These are phyloP conservation scores for Sarcophaga rosellei DNA, from an alignment of 2,888 invertebrate species.

Conservation along the genomic window DNA sequence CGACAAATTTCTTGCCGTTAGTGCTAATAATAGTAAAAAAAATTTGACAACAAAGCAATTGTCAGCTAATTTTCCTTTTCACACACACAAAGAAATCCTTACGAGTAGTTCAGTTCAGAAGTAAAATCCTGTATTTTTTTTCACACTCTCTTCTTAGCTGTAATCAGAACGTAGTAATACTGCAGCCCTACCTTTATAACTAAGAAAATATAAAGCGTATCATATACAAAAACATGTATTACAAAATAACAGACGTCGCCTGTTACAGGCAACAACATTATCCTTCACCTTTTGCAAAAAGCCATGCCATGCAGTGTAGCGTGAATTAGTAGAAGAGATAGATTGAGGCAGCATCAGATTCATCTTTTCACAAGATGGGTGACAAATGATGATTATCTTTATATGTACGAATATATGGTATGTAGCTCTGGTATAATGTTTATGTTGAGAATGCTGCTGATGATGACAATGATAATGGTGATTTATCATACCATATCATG, in stretches of 20 bases:
- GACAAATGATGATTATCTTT: slow-evolving; percentile 52
- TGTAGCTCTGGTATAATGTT: background rate
- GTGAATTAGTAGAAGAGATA: background rate
- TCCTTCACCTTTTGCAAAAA: slow-evolving; percentile 27
- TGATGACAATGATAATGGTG: slow-evolving; percentile 46
- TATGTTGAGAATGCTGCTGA: background rate
- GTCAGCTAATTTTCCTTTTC: slow-evolving; percentile 33
- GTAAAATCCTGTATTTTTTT: too few relatives aligned
- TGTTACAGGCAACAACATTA: background rate
- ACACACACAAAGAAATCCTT: background rate
- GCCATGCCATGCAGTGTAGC: too few relatives aligned
- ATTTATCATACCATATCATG: slow-evolving; percentile 35
- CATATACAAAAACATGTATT: too few relatives aligned
- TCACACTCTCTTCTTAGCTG: background rate
- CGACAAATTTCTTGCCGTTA: too few relatives aligned
- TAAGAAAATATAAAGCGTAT: too few relatives aligned
- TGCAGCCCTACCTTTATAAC: too few relatives aligned
- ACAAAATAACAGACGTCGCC: background rate
- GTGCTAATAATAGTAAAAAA: too few relatives aligned
- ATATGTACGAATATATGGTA: background rate
- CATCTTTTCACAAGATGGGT: slow-evolving; percentile 49
- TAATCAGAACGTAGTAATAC: background rate
- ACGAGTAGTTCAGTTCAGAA: background rate
- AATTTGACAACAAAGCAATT: slow-evolving; percentile 35
- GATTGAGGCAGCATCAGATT: slow-evolving; percentile 3